These are phyloP conservation scores for Gopherus flavomarginatus DNA, from an alignment of 2,113 vertebrate species.

Conservation along the genomic window DNA sequence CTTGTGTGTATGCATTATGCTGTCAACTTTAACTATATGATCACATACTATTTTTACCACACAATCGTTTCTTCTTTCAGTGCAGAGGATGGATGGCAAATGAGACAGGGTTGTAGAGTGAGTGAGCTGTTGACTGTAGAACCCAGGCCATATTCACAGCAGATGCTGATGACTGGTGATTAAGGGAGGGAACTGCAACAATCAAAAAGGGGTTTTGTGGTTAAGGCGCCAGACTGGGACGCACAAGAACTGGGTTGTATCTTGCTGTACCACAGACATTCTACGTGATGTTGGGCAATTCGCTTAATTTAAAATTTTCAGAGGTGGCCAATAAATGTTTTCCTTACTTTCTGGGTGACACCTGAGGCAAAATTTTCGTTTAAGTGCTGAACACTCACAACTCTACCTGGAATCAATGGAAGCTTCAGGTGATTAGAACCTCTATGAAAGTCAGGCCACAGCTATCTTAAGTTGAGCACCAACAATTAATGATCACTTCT, in stretches of 20 bases:
- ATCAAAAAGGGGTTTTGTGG: background rate
- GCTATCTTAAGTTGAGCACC: background rate
- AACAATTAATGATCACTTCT: background rate
- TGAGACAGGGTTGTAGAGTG: background rate
- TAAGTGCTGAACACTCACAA: background rate
- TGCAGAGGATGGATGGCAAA: background rate
- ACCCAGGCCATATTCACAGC: background rate
- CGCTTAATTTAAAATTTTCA: background rate
- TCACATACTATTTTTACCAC: rapidly evolving
- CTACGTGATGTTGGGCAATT: rapidly evolving
- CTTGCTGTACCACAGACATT: background rate
- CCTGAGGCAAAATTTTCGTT: background rate
- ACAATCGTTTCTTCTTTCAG: background rate
- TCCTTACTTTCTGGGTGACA: background rate
- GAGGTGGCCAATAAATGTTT: background rate
- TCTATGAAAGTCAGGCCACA: background rate
- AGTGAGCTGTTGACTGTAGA: background rate
- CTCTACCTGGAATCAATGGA: background rate
- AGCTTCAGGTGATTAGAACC: background rate
- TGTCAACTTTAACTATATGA: background rate
- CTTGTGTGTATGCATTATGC: background rate
- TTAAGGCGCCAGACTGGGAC: background rate
- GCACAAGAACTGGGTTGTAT: background rate
- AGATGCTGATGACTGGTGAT: background rate
- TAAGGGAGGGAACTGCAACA: background rate